Base-by-base conservation (phyloP, 2,113 vertebrate species). In the Cyprinodon variegatus region DNA sequence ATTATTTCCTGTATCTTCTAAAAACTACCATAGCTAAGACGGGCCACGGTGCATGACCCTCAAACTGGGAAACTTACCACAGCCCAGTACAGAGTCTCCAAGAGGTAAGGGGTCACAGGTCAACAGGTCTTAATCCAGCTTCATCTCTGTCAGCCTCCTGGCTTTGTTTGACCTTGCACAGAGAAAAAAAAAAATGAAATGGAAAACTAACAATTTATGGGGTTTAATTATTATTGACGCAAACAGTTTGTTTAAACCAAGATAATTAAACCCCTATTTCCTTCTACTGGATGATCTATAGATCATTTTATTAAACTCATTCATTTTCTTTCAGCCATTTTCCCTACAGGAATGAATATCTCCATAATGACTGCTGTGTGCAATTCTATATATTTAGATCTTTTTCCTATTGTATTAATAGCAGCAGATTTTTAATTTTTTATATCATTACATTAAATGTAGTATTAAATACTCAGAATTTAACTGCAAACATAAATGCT, bases 81-180 rank as follows among this genome's bases (percentile, higher is more conserved):
- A 90, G 96, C 97, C 94, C 94, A 95, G 79, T 98, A 99, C 97
- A 97, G 97, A 98, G 96, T 99, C 94, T 99, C 96, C 95, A 98
- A 98, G 96, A 99, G 97, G 97, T 99, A 99, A 99, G 97, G 95
- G 94, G 89, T 91, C 76, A 83, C 71, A 84, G 87, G 85, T 90
- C 72, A 84, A 48, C n/a, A 40, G 60, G 68, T 45, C 48, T 48
- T 69, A 17, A 40, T 81, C 60, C 50, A 79, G 64, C 68, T 83
- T 65, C 46, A n/a, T 65, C 48, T 64, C 11, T 83, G 50, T 50
- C 36, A 50, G 43, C 10, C 68, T 40, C 71, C 65, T 83, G 73
- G 64, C 73, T 61, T 68, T 2, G 38, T 66, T 68, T 65, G 66
- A 41, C 46, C 59, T 14, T 77, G 57, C 46, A 64, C 8, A 37